Base-by-base conservation (phyloP, 2,888 invertebrate genomes). In the Mongoloraphidia duomilia region DNA sequence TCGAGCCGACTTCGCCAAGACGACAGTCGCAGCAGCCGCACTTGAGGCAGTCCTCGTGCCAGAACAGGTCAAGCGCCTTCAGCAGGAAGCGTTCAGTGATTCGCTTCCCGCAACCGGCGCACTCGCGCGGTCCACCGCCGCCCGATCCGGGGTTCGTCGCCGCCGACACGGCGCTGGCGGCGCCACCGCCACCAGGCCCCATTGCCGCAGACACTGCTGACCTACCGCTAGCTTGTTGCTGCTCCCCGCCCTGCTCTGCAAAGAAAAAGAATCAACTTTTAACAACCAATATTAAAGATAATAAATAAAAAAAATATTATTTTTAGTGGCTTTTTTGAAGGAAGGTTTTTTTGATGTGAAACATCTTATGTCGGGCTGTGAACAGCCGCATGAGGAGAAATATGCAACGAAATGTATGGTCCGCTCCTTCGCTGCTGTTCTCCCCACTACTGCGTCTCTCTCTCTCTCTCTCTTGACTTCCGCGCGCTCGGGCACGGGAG, bases 31-130 rank as follows among this genome's bases (percentile, higher is more conserved):
- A 93, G 69, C 91, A 91, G 52, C 89, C 88, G 63, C 89, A 89
- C 64, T 92, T 92, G 55, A 93, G 76, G 62, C 92, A 92, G 69
- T 92, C 92, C 60, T 93, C 92, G 70, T 93, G 93, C 92, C 93
- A 93, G 69, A 80, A 88, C 64, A 89, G 75, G 65, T 92, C 91
- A 69, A 92, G 73, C 0, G 91, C 91, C 63, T 85, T 87, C 57
- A 91, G 75, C 41, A 91, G 76, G 66, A 76, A 86, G 66, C 84
- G 71, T 65, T 89, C 90, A 2, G 82, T 83, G 67, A 92, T 92
- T 56, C 81, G 75, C 68, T 89, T 89, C 52, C 87, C 85, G 62
- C 91, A 91, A 44, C 87, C 88, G 8, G 87, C 85, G 63, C 90
- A 91, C 56, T 43, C 43, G 9, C 43, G 43, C 12, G 43, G 43